Conservation (phyloP, 53 echinoderm and acorn worm genomes). For the Holothuria leucospilota region DNA sequence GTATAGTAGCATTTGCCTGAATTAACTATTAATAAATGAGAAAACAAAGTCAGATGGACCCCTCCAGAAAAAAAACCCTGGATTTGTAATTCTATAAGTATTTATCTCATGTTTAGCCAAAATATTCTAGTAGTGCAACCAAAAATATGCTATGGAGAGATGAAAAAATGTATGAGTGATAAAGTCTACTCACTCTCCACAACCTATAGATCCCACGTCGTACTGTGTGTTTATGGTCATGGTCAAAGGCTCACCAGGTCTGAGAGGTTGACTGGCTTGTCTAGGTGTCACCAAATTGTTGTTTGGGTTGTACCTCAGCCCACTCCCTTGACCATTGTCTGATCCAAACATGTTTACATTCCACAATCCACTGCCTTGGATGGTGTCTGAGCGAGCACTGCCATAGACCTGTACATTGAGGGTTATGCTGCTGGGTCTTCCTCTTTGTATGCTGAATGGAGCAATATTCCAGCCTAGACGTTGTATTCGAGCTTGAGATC, state of each 20-base stretch:
- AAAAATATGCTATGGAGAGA: too few species aligned
- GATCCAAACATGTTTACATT: conserved; percentile 60
- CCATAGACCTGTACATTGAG: conserved; percentile 17
- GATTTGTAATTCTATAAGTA: too few species aligned
- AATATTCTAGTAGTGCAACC: too few species aligned
- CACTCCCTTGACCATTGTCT: conserved; percentile 14
- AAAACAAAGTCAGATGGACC: too few species aligned
- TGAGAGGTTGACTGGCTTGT: conserved; percentile 7
- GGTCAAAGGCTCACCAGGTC: neutral
- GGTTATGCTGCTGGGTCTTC: neutral
- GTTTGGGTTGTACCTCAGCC: neutral
- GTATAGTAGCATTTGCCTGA: too few species aligned
- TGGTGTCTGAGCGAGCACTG: conserved; percentile 20
- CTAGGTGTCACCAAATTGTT: neutral
- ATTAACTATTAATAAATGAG: too few species aligned
- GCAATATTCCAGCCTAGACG: neutral
- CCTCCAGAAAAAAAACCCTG: too few species aligned
- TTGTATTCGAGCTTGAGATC: neutral
- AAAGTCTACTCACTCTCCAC: conserved; percentile 17
- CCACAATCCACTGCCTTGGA: conserved; percentile 67
- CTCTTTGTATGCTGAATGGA: conserved; percentile 14
- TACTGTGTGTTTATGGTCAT: conserved; percentile 5
- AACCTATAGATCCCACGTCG: conserved; percentile 21
- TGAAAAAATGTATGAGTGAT: too few species aligned
- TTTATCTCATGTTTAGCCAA: too few species aligned